Evolutionary conservation across 2,797 vertebrate genomes (phyloP).

Genomic region (Amblyraja radiata): DNA sequence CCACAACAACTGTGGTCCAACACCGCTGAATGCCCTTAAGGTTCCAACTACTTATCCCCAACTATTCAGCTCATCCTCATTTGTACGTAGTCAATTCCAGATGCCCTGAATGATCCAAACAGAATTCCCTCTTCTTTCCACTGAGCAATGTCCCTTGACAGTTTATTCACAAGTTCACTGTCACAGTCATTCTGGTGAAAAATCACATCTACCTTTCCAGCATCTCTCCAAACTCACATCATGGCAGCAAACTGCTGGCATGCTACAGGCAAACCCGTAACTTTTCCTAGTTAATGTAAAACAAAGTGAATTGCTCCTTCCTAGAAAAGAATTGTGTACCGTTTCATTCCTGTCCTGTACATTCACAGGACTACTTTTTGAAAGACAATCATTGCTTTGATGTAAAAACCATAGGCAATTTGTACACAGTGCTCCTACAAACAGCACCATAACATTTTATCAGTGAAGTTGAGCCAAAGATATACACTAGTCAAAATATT

Average conservation of each 20-base stretch:
- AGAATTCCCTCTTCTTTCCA: not conserved
- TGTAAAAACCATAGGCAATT: too few relatives aligned
- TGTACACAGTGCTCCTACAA: too few relatives aligned
- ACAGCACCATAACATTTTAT: too few relatives aligned
- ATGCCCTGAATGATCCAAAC: not conserved
- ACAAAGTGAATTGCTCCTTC: not conserved
- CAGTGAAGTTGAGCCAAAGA: too few relatives aligned
- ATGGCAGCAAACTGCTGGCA: not conserved
- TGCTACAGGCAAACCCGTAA: not conserved
- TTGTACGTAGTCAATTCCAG: not conserved
- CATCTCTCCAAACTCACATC: not conserved
- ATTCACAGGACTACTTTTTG: too few relatives aligned
- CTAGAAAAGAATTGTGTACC: too few relatives aligned
- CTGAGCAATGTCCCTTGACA: not conserved
- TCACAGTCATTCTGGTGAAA: not conserved
- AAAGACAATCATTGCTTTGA: too few relatives aligned
- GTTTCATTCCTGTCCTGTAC: too few relatives aligned
- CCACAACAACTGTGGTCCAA: not conserved
- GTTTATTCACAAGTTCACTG: not conserved
- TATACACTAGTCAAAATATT: too few relatives aligned
- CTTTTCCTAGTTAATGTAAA: not conserved
- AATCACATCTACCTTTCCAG: not conserved
- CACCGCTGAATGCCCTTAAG: not conserved
- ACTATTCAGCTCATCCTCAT: not conserved
- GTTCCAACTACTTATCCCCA: not conserved